These are phyloP conservation scores for Myocastor coypus DNA, from an alignment of 2,113 vertebrate species.

Conservation along the genomic window DNA sequence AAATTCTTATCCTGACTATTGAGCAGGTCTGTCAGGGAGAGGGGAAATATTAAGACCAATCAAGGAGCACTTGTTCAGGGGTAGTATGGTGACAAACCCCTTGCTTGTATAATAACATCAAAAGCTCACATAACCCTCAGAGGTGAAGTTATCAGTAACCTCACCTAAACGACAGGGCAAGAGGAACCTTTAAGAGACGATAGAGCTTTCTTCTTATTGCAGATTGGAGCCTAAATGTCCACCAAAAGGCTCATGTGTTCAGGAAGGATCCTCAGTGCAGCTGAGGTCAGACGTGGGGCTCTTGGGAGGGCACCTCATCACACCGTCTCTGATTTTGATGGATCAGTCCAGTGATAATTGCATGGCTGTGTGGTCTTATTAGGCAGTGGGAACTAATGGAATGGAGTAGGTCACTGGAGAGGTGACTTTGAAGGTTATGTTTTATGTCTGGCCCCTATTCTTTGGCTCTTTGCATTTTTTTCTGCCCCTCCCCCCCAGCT, in stretches of 20 bases:
- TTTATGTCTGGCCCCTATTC: neutral
- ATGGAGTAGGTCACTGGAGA: neutral
- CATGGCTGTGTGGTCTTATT: neutral
- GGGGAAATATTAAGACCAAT: too few relatives aligned
- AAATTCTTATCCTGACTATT: neutral
- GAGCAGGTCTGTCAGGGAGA: neutral
- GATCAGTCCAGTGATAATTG: neutral
- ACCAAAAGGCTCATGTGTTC: neutral
- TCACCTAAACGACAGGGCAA: neutral
- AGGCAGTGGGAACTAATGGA: neutral
- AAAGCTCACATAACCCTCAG: neutral
- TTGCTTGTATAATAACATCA: too few relatives aligned
- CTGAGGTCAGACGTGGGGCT: neutral
- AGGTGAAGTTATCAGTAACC: neutral
- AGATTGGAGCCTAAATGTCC: neutral
- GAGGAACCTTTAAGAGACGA: neutral
- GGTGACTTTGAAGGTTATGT: neutral
- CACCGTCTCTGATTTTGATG: neutral
- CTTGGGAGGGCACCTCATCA: neutral
- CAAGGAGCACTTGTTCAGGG: neutral
- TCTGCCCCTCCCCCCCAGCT: neutral
- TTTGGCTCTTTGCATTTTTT: neutral
- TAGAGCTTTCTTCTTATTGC: neutral
- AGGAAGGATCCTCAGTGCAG: neutral
- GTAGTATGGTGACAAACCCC: neutral